Base-by-base conservation (phyloP, 1,140 invertebrate genomes). In the Delia radicum region DNA sequence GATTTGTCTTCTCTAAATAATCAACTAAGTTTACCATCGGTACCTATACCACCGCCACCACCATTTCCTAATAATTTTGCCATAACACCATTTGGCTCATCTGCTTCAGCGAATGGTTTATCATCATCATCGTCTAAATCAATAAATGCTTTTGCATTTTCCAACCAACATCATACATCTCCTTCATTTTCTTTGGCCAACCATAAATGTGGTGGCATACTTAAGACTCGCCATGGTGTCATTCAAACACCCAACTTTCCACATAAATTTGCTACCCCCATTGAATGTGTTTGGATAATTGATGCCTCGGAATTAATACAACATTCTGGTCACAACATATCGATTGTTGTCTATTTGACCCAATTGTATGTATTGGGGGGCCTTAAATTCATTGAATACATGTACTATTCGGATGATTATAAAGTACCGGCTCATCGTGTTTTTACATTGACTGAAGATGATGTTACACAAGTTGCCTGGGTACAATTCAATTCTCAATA, bases 191-290 rank as follows among this genome's bases (percentile, higher is more conserved):
- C 73, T 28, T 46, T 67, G n/a, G 42, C 76, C 4, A 21, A 12
- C 27, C 71, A 37, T 69, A 74, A 73, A 28, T 94, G 93, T 78
- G 92, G 92, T 0, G 91, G 90, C 1, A 86, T 88, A 6, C 85
- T 93, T 15, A 91, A 89, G 5, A 89, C 87, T 0, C 87, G 89
- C 1, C 88, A 89, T 26, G 94, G 94, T 1, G 86, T 93, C 55
- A 91, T 97, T 29, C 89, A 92, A 33, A 96, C 94, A 1, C 94
- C 95, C 0, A 92, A 93, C 80, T 97, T 96, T 80, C 96, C 95
- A 0, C 87, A 90, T 29, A 88, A 90, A 1, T 96, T 95, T 84
- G 85, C 89, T 7, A 92, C 94, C 18, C 95, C 95, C 4, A 92
- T 96, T 65, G 90, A 90, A 75, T 96, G 95, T 83, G 90, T 91